Conservation (phyloP, 2,113 vertebrate species). For the Passer montanus region DNA sequence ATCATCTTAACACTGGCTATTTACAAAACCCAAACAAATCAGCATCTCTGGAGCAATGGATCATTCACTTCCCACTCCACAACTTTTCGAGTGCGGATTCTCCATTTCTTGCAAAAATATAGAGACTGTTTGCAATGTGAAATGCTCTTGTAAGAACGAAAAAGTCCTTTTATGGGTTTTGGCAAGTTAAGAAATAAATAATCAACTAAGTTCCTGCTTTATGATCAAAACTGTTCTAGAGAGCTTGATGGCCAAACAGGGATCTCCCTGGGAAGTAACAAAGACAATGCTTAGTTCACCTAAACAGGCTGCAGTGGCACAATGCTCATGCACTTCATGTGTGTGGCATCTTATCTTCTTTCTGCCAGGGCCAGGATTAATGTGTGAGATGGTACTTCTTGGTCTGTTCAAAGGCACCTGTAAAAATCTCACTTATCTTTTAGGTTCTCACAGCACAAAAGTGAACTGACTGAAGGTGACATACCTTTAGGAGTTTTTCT, state of each 20-base stretch:
- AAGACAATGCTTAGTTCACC: background rate
- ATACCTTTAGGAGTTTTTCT: slow-evolving; percentile 79
- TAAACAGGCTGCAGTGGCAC: background rate
- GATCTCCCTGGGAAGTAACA: background rate
- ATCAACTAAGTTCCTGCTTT: background rate
- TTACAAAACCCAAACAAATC: background rate
- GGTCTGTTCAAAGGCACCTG: background rate
- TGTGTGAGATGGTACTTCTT: background rate
- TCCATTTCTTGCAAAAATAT: background rate
- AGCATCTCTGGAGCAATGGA: background rate
- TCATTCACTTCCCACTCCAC: background rate
- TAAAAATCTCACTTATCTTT: background rate
- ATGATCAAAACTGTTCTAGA: background rate
- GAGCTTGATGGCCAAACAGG: background rate
- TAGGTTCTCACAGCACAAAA: background rate
- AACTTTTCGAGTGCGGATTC: background rate
- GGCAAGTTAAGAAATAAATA: background rate
- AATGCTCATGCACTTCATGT: background rate
- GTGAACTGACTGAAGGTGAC: background rate
- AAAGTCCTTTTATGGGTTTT: background rate
- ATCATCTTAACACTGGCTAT: background rate
- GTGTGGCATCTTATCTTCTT: background rate
- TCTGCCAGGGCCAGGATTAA: background rate
- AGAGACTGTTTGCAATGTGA: background rate
- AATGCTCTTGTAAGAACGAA: background rate